phyloP scores from a whole-genome alignment of 2,888 invertebrate genomes.

The Serripes groenlandicus region DNA sequence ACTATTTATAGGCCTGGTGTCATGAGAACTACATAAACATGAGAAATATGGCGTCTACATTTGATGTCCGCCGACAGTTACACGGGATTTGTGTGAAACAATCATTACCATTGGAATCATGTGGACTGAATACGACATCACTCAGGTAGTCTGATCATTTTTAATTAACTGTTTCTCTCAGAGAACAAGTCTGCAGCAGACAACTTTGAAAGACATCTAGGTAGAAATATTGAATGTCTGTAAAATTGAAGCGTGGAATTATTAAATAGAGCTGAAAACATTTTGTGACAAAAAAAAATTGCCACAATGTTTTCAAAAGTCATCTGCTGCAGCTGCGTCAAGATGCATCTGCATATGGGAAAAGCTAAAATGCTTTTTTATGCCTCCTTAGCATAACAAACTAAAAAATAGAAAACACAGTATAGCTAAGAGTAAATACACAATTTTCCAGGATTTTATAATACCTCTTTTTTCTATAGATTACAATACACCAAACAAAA shows the following conservation, averaged over 20 bases:
- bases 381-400: too few relatives aligned
- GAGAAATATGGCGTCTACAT: conserved; percentile 93
- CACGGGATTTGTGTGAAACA: conserved; percentile 90
- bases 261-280: neutral
- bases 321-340: neutral
- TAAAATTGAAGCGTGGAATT: neutral
- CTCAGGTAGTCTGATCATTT: conserved; percentile 79
- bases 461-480: too few relatives aligned
- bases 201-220: neutral
- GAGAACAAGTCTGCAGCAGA: neutral
- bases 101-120: conserved; percentile 89
- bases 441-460: too few relatives aligned
- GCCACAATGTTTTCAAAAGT: conserved; percentile 7
- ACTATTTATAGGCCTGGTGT: conserved; percentile 92
- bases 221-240: neutral
- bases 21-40: conserved; percentile 95
- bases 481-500: too few relatives aligned
- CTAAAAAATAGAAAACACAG: too few relatives aligned
- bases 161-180: neutral
- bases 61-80: conserved; percentile 93
- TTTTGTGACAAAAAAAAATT: neutral
- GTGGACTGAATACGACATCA: conserved; percentile 87
- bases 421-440: too few relatives aligned
- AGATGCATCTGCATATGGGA: neutral
- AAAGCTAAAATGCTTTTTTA: neutral